These are phyloP conservation scores for Rhinoderma darwinii DNA, from an alignment of 2,113 vertebrate genomes.

Conservation along the genomic window DNA sequence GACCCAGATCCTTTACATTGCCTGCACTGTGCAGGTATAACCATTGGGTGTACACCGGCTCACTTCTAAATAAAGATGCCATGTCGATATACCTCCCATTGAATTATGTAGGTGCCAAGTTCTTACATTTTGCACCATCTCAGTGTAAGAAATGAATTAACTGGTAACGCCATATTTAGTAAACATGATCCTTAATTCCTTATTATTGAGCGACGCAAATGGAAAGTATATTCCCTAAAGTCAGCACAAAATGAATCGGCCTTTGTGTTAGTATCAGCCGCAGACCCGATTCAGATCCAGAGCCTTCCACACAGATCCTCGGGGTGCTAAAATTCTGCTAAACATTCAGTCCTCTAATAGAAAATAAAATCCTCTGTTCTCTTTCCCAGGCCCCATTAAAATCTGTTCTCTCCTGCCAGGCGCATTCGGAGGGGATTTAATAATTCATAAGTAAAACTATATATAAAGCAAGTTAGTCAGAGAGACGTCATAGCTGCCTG, in stretches of 20 bases:
- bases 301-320: neutral
- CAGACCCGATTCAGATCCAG: constrained; percentile 25
- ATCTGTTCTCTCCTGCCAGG: constrained; percentile 28
- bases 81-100: no score
- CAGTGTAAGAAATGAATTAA: neutral
- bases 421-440: constrained; percentile 48
- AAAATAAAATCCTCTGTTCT: constrained; percentile 44
- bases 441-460: constrained; percentile 60
- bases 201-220: neutral
- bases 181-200: neutral
- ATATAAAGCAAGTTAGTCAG: constrained; percentile 56
- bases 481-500: constrained; percentile 47
- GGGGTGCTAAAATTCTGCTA: constrained; percentile 11
- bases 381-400: constrained; percentile 48
- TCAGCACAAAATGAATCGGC: neutral
- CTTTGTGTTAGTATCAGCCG: neutral
- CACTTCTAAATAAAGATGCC: no score
- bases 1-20: neutral
- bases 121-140: neutral
- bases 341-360: constrained; percentile 29
- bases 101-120: neutral
- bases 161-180: neutral
- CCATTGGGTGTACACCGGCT: neutral
- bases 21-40: neutral
- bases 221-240: neutral